Evolutionary conservation across 2,113 vertebrate species (phyloP), one percentile per base, ranked within the genome.

Genomic region (Phoenicopterus ruber): DNA sequence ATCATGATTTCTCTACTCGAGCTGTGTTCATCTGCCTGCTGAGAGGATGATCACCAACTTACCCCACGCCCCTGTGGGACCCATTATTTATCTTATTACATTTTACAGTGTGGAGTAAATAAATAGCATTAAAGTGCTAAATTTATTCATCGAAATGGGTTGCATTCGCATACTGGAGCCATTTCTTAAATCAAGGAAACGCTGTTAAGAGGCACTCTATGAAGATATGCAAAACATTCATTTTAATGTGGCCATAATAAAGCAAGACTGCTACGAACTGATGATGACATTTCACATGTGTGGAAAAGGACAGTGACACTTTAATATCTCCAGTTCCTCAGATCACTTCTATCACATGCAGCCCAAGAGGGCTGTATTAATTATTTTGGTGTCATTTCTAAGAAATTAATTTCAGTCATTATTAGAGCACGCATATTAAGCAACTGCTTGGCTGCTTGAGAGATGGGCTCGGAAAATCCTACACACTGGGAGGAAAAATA

Each of bases 81-180:
- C 92, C 57, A 94, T 97, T 98, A 97, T 98, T 98, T 97, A 97
- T 91, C 97, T 96, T 70, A 95, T 94, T 97, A 86, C 91, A 80
- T 97, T 98, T 98, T 96, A 94, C 85, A 93, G 90, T 14, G 34
- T 54, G 66, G 95, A 97, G 97, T 98, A 98, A 98, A 98, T 98
- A 98, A 98, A 98, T 95, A 93, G 93, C 92, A 96, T 96, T 94
- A 97, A 97, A 98, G 90, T 91, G 93, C 96, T 96, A 94, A 97
- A 98, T 97, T 97, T 96, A 97, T 97, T 97, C 95, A 86, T 58
- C 13, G n/a, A 74, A 97, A 96, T 46, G 91, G 94, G 86, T 65
- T 77, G 91, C 44, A 42, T 93, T 97, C 66, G 44, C 93, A 83
- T 66, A 77, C 55, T 16, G 69, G 36, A 86, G 76, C 86, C 93